Evolutionary conservation across 2,797 vertebrate genomes (phyloP).

Genomic region (Lacerta bilineata): DNA sequence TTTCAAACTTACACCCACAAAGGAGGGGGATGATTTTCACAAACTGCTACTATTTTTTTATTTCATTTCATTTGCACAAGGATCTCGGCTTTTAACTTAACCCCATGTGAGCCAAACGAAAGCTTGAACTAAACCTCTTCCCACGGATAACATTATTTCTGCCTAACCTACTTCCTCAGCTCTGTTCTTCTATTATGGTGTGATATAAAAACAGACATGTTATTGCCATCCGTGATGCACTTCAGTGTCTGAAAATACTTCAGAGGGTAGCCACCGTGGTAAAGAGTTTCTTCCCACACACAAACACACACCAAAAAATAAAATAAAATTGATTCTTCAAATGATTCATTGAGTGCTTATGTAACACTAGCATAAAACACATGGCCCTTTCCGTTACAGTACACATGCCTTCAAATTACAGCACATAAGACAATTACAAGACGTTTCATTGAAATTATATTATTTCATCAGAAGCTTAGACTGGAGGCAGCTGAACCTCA

Average conservation of each 20-base stretch:
- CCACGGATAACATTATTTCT: not conserved
- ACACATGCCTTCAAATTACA: constrained; percentile 25
- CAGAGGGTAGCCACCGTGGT: not conserved
- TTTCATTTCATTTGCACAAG: not conserved
- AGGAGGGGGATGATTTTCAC: not conserved
- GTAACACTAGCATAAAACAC: fast-evolving
- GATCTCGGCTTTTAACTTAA: not conserved
- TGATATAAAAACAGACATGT: fast-evolving
- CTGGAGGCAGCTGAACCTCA: not conserved
- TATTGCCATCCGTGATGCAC: constrained; percentile 12
- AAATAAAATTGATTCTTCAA: not conserved
- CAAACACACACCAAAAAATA: too few species aligned
- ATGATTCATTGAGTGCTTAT: constrained; percentile 22
- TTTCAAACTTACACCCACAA: not conserved
- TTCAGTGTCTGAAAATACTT: not conserved
- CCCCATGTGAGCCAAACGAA: not conserved
- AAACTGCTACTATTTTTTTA: not conserved
- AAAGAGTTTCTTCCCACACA: not conserved
- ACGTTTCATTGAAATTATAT: constrained; percentile 35
- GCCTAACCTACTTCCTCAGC: not conserved
- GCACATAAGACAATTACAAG: not conserved
- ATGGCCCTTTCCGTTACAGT: not conserved
- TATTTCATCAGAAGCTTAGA: constrained; percentile 13
- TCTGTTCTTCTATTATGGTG: not conserved
- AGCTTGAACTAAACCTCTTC: not conserved